These are phyloP conservation scores for Psephotus haematonotus DNA, from an alignment of 2,113 vertebrate species.

Conservation along the genomic window DNA sequence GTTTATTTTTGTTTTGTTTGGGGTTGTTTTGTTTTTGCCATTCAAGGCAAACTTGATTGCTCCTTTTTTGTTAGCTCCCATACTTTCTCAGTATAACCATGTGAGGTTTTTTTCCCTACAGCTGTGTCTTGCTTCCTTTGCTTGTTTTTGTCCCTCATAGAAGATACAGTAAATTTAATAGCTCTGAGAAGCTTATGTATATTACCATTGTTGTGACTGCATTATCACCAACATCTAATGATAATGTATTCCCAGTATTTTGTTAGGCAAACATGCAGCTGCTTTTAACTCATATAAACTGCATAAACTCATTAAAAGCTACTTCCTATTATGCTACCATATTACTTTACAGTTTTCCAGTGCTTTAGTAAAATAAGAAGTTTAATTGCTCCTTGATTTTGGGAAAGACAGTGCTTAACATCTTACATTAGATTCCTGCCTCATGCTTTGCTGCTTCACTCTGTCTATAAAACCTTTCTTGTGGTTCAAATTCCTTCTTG, in stretches of 20 bases:
- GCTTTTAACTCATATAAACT: slow-evolving; percentile 35
- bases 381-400: slow-evolving; percentile 18
- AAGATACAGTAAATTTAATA: slow-evolving; percentile 10
- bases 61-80: not conserved
- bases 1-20: not conserved
- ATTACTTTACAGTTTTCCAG: slow-evolving; percentile 15
- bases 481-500: not conserved
- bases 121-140: not conserved
- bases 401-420: not conserved
- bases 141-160: not conserved
- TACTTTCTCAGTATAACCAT: not conserved
- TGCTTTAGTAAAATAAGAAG: slow-evolving; percentile 9
- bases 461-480: not conserved
- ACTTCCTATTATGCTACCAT: not conserved
- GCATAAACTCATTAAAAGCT: not conserved
- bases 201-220: not conserved
- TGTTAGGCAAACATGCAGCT: slow-evolving; percentile 4
- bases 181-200: not conserved
- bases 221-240: not conserved
- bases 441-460: not conserved
- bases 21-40: not conserved
- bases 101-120: not conserved
- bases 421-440: slow-evolving; percentile 9
- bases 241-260: slow-evolving; percentile 14
- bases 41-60: not conserved